These are phyloP conservation scores for Amblyjoppa fuscipennis DNA, from an alignment of 2,888 invertebrate species.

Conservation along the genomic window DNA sequence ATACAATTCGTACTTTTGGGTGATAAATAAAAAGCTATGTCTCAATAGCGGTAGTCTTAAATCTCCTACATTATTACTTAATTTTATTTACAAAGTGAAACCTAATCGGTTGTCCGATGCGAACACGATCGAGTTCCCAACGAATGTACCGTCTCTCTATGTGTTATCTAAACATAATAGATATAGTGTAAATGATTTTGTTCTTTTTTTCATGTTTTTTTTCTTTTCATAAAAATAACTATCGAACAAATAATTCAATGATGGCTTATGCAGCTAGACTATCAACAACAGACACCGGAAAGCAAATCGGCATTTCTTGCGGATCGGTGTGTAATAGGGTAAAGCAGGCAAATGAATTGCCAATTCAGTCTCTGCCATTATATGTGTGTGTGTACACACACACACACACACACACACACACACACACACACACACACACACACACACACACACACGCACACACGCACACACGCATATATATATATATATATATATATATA, in stretches of 20 bases:
- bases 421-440: too few relatives aligned
- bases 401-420: too few relatives aligned
- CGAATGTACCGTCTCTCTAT: slow-evolving; percentile 20
- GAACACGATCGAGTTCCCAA: slow-evolving; percentile 15
- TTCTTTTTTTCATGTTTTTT: slow-evolving; percentile 46
- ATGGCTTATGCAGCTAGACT: slow-evolving; percentile 73
- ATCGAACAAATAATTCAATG: slow-evolving; percentile 72
- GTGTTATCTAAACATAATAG: slow-evolving; percentile 50
- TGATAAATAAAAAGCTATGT: slow-evolving; percentile 72
- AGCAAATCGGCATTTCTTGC: slow-evolving; percentile 68
- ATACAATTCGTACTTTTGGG: slow-evolving; percentile 70
- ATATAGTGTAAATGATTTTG: slow-evolving; percentile 40
- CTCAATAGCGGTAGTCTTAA: slow-evolving; percentile 63
- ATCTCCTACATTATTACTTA: slow-evolving; percentile 68
- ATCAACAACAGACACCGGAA: slow-evolving; percentile 76
- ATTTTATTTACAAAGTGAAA: slow-evolving; percentile 77
- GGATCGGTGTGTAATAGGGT: slow-evolving; percentile 45
- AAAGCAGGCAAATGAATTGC: slow-evolving; percentile 54
- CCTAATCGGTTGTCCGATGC: slow-evolving; percentile 25
- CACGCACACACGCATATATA: too few relatives aligned
- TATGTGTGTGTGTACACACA: background rate
- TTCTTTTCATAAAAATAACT: slow-evolving; percentile 67
- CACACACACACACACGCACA: too few relatives aligned
- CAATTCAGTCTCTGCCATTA: slow-evolving; percentile 60
- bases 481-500: background rate